Evolutionary conservation across 2,888 invertebrate genomes (phyloP).

Genomic region (Agrochola circellaris): DNA sequence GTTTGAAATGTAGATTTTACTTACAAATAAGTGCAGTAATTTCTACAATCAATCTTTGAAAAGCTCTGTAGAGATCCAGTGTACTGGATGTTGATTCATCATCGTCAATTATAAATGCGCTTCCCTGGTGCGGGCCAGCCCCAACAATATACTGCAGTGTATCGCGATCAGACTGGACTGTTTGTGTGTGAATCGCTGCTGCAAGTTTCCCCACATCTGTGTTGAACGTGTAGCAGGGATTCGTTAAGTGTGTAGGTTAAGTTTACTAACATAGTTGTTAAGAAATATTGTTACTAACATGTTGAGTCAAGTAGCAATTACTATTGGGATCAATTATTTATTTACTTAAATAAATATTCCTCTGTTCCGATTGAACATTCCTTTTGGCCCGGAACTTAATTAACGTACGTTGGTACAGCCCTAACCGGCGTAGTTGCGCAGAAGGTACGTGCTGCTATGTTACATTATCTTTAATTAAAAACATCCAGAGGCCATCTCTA

Average conservation of each 20-base stretch:
- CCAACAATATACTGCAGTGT: no score
- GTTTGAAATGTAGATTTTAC: neutral
- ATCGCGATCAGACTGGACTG: no score
- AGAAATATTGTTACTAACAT: no score
- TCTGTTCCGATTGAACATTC: slow-evolving; percentile 29
- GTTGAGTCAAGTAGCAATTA: no score
- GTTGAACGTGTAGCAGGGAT: no score
- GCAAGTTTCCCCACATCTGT: no score
- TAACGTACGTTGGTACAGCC: slow-evolving; percentile 40
- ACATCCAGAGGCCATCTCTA: slow-evolving; percentile 84
- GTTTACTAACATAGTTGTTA: no score
- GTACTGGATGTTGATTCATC: neutral
- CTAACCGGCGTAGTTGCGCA: slow-evolving; percentile 60
- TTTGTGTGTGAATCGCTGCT: no score
- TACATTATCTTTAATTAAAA: slow-evolving; percentile 90
- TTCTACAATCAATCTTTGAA: neutral
- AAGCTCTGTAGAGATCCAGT: neutral
- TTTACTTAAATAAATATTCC: neutral
- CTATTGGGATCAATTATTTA: no score
- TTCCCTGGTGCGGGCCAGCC: no score
- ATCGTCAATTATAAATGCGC: neutral
- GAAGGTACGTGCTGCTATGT: slow-evolving; percentile 87
- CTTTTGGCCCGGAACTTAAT: slow-evolving; percentile 20
- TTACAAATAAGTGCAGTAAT: neutral
- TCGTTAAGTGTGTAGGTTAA: no score